Evolutionary conservation across 2,888 invertebrate genomes (phyloP), one percentile per base, ranked within the genome.

Genomic region (Xestia xanthographa): DNA sequence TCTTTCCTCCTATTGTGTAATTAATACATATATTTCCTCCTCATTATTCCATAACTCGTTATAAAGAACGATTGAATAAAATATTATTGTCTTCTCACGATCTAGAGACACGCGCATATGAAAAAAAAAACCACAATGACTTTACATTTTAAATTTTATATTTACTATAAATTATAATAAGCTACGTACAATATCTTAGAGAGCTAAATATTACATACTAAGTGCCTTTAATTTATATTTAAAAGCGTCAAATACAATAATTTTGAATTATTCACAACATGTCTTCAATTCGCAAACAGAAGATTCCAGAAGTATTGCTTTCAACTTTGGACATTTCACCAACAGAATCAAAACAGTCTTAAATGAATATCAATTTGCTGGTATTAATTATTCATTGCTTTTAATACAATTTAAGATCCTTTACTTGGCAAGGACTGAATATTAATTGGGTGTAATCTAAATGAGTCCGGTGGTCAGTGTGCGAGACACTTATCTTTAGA

Each of bases 391-490:
- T 84, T 81, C 77, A 79, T 73, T 79, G 70, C 75, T 80, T 80
- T 80, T 63, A 76, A 72, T 82, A 84, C 74, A 82, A 77, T 79
- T 84, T 81, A 80, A 77, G 77, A 83, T 73, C 75, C 45, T 83
- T 83, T 75, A 72, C 72, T 77, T 72, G 62, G 63, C 69, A 74
- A 69, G 66, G 63, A 68, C 72, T 77, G 77, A 87, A 86, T 87
- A 87, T 87, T 82, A 86, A 87, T 86, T 77, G 80, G 69, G 58
- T 75, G 72, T 86, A 85, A 88, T 86, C 82, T 86, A 85, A 89
- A 88, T 83, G 88, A 89, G 86, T 78, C 83, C 85, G 78, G 86
- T 90, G 92, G 91, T 91, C 92, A 91, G 89, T 89, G 86, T 77
- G 80, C 85, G 84, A 83, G 86, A 84, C 87, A 88, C 80, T 89